Evolutionary conservation across 2,888 invertebrate genomes (phyloP).

Genomic region (Dolichomitus sp.): DNA sequence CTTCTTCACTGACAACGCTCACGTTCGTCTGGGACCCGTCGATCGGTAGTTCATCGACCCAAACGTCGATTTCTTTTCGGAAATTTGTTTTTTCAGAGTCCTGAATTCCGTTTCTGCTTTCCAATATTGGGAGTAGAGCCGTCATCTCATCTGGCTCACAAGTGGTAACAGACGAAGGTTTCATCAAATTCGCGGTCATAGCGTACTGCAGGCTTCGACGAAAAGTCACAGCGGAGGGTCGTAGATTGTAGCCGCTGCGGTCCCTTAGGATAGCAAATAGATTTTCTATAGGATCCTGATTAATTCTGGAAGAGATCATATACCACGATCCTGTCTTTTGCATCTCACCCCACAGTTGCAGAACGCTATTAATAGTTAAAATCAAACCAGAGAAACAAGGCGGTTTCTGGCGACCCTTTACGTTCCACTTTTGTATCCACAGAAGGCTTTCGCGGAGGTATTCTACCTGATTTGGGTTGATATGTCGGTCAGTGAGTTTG

Average conservation of each 20-base stretch:
- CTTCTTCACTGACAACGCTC: too few species aligned
- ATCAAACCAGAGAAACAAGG: constrained; percentile 68
- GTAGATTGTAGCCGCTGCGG: constrained; percentile 65
- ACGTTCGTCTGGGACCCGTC: neutral
- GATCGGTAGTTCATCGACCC: constrained; percentile 9
- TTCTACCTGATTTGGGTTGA: too few species aligned
- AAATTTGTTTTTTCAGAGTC: too few species aligned
- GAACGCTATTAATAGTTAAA: constrained; percentile 66
- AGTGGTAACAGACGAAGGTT: too few species aligned
- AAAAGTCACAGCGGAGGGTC: too few species aligned
- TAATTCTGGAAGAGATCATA: constrained; percentile 60
- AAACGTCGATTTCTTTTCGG: constrained; percentile 18
- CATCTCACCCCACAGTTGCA: constrained; percentile 67
- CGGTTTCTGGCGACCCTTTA: constrained; percentile 54
- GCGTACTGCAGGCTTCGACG: too few species aligned
- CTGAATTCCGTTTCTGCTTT: too few species aligned
- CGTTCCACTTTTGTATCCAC: constrained; percentile 40
- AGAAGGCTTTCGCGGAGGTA: too few species aligned
- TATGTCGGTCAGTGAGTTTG: too few species aligned
- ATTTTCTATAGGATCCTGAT: constrained; percentile 72
- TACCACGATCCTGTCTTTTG: constrained; percentile 55
- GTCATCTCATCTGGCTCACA: too few species aligned
- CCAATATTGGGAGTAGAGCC: too few species aligned
- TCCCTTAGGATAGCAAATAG: constrained; percentile 67
- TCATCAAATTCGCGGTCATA: too few species aligned